Base-by-base conservation (phyloP, 2,797 vertebrate genomes). In the Cygnus olor region DNA sequence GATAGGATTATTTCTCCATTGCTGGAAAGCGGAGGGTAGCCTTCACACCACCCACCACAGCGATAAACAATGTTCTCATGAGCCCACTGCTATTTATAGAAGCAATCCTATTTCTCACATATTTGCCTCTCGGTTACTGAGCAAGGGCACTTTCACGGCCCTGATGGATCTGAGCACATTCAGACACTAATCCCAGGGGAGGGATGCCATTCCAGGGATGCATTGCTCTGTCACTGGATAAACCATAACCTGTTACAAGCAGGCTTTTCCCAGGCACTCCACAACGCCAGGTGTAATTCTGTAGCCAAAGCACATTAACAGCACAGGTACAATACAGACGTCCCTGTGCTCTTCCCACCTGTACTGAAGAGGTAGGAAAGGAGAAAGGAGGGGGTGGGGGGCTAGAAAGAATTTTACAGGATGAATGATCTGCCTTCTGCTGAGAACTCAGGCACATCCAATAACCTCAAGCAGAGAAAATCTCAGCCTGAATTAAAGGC, bases 31-130 rank as follows among this genome's bases (percentile, higher is more conserved):
- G 12, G 88, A 94, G 92, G 96, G 91, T 92, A 96, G 93, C 93
- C 89, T 89, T 83, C 85, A 73, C 56, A 18, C 65, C 94, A 47
- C 80, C 93, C 87, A 90, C 93, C 34, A 10, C 89, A 58, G 81
- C 32, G 60, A 89, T 84, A 95, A 96, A 95, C 93, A 90, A 65
- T 45, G 72, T 96, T 94, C 96, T 95, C 94, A 96, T 77, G 88
- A 94, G 93, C 91, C 88, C 2, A 5, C 54, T 71, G 73, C 96
- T 96, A 96, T 96, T 96, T 96, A 96, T 96, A 93, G 93, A 85
- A 87, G 93, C 69, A 49, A 93, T 94, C 94, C 92, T 86, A 56
- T 95, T 96, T 94, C 96, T 96, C 94, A 94, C 94, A 69, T 73
- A 88, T 95, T 93, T 96, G 95, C 95, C 94, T 96, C 92, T 85